Evolutionary conservation across 30 jellyfish, hydroid and myxozoan species (phyloP).

Genomic region (Euphysa ruthae): DNA sequence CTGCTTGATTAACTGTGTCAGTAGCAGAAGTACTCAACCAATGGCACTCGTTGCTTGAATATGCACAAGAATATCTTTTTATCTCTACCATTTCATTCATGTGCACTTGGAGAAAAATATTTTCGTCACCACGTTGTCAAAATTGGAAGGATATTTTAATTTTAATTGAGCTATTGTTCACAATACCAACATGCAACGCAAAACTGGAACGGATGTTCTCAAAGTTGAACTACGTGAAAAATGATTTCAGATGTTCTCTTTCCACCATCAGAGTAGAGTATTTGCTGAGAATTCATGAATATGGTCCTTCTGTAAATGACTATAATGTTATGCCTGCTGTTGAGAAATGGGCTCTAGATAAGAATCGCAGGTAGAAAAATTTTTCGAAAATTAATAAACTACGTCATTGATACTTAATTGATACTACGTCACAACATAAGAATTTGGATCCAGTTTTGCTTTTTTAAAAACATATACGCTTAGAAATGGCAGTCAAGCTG

Average conservation of each 20-base stretch:
- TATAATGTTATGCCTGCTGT: constrained; percentile 1
- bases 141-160: background rate
- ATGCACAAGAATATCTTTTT: constrained; percentile 4
- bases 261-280: background rate
- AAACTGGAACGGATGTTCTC: constrained; percentile 22
- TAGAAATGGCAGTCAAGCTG: no score
- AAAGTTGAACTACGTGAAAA: constrained; percentile 6
- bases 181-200: constrained; percentile 23
- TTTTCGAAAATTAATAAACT: no score
- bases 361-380: no score
- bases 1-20: constrained; percentile 6
- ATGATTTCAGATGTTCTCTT: constrained; percentile 5
- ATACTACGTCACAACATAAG: no score
- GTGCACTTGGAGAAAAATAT: background rate
- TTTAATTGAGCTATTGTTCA: background rate
- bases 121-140: background rate
- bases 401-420: no score
- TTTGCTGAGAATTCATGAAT: constrained; percentile 4
- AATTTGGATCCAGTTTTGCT: no score
- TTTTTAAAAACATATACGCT: no score
- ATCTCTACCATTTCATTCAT: background rate
- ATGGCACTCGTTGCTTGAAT: constrained; percentile 7
- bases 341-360: background rate
- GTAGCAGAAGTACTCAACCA: constrained; percentile 8
- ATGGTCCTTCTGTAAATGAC: constrained; percentile 7